Percentiles rank a stretch among this genome's conserved stretches.
These are phyloP conservation scores for Megaceryle torquata DNA, from an alignment of 2,113 vertebrate species.

Conservation along the genomic window DNA sequence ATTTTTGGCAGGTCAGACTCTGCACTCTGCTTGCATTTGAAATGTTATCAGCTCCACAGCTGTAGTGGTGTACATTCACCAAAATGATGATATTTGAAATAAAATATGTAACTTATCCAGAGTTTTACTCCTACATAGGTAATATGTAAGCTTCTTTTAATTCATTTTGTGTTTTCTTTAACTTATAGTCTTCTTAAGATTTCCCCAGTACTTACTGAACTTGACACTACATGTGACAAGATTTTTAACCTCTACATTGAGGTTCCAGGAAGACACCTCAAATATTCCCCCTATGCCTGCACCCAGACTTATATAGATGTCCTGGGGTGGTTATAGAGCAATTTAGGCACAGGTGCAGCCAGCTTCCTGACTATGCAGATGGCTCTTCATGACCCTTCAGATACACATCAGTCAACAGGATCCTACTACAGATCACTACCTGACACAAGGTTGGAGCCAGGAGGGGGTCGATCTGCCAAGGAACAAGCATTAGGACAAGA, in stretches of 20 bases:
- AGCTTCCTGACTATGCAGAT: not conserved
- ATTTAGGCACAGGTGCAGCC: not conserved
- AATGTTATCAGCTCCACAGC: not conserved
- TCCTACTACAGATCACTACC: not conserved
- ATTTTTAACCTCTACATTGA: not conserved
- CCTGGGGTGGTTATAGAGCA: not conserved
- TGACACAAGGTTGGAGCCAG: not conserved
- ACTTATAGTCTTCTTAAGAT: not conserved
- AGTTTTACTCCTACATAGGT: not conserved
- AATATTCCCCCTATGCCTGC: not conserved
- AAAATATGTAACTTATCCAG: not conserved
- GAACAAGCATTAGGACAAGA: not conserved
- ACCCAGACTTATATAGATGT: not conserved
- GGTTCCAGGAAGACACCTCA: not conserved
- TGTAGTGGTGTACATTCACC: not conserved
- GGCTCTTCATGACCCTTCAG: not conserved
- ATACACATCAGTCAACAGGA: not conserved
- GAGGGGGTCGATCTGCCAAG: not conserved
- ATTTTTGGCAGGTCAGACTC: not conserved
- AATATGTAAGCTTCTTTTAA: not conserved
- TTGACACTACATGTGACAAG: not conserved
- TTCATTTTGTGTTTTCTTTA: not conserved
- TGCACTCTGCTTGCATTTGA: not conserved
- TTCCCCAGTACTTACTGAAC: not conserved
- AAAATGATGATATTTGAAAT: not conserved